A percentile compares a stretch with the other conserved stretches of the same genome.
Conservation (phyloP, 2,113 vertebrate species). For the Phalacrocorax pelagicus region DNA sequence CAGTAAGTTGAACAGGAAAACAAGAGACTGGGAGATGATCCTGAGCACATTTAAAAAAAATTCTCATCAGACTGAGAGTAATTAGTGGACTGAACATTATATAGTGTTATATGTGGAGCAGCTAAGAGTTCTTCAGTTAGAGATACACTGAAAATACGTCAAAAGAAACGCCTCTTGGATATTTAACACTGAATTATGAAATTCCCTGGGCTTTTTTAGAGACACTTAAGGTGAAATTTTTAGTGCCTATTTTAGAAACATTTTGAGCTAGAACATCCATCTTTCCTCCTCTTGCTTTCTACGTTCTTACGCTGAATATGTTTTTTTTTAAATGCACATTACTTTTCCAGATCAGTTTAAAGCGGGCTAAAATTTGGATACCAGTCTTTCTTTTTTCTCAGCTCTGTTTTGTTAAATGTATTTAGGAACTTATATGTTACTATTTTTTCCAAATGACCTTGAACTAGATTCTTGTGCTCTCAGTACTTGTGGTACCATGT, state of each 20-base stretch:
- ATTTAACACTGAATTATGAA: not conserved
- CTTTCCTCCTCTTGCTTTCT: not conserved
- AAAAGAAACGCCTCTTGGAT: not conserved
- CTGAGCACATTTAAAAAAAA: not conserved
- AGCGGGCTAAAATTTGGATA: not conserved
- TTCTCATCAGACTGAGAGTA: not conserved
- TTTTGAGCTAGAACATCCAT: not conserved
- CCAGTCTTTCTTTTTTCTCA: not conserved
- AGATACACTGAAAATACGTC: not conserved
- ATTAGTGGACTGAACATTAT: not conserved
- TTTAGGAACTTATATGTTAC: not conserved
- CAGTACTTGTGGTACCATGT: not conserved
- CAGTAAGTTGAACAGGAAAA: conserved; percentile 78
- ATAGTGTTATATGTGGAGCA: not conserved
- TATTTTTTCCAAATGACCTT: not conserved
- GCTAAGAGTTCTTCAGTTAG: not conserved
- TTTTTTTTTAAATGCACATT: not conserved
- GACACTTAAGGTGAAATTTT: not conserved
- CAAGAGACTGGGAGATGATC: not conserved
- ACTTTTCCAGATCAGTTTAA: not conserved
- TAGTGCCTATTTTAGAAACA: not conserved
- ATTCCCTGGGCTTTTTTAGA: not conserved
- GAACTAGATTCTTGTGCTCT: not conserved
- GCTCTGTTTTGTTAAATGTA: not conserved
- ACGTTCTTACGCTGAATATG: not conserved